phyloP scores from a whole-genome alignment of 2,797 vertebrate species.

The Sarcoramphus papa region DNA sequence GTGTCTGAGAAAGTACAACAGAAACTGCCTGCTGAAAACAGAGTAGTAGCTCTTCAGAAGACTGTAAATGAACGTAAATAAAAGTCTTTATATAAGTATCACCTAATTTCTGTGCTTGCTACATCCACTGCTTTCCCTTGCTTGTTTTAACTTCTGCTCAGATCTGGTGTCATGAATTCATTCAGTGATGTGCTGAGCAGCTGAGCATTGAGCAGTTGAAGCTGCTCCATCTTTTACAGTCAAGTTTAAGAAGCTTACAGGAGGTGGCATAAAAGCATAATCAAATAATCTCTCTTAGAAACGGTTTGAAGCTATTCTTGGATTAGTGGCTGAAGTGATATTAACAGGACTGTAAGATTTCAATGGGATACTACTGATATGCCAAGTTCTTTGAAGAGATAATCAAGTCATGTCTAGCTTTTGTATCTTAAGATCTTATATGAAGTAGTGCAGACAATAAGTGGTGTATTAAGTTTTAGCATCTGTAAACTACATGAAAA shows the following conservation, averaged over 20 bases:
- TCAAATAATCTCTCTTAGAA: neutral
- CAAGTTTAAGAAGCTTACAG: neutral
- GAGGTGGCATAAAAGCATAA: neutral
- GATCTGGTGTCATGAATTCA: neutral
- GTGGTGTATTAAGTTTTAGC: neutral
- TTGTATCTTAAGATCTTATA: neutral
- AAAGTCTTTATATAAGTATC: neutral
- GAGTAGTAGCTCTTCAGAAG: neutral
- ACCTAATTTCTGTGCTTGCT: neutral
- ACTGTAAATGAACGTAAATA: neutral
- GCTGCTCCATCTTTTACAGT: neutral
- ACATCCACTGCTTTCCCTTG: neutral
- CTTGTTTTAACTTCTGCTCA: neutral
- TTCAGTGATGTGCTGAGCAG: neutral
- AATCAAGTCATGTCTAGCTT: neutral
- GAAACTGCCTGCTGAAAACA: neutral
- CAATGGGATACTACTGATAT: neutral
- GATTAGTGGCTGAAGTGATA: neutral
- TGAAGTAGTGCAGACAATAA: neutral
- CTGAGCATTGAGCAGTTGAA: neutral
- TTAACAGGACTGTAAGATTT: neutral
- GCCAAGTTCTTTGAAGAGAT: neutral
- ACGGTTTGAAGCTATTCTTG: neutral
- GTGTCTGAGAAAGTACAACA: neutral
- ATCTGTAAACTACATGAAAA: neutral